Evolutionary conservation across 2,113 vertebrate species (phyloP).

Genomic region (Pantherophis guttatus): DNA sequence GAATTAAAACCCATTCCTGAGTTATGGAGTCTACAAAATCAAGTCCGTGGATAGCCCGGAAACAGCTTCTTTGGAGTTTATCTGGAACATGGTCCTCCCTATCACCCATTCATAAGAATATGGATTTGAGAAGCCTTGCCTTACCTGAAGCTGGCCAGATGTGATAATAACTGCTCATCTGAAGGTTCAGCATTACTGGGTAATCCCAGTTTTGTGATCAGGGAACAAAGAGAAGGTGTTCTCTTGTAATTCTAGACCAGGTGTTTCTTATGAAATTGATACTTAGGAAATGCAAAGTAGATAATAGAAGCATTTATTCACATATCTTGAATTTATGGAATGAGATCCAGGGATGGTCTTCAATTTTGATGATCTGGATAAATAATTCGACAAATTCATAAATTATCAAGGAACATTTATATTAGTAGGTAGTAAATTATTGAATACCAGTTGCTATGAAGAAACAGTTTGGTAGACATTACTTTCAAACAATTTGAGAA

Average conservation of each 20-base stretch:
- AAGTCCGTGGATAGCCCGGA: background rate
- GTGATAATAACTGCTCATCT: background rate
- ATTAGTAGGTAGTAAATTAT: background rate
- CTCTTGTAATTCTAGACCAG: background rate
- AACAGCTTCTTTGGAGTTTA: background rate
- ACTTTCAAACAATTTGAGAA: background rate
- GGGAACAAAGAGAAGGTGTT: background rate
- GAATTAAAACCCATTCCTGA: background rate
- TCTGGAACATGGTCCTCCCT: background rate
- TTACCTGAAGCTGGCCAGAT: background rate
- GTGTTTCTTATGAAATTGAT: background rate
- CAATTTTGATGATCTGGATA: background rate
- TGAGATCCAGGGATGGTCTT: background rate
- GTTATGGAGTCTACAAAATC: background rate
- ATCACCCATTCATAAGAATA: background rate
- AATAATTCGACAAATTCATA: background rate
- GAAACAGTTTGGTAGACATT: background rate
- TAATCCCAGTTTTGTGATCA: background rate
- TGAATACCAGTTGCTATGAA: background rate
- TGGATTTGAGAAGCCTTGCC: background rate
- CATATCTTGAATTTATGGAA: background rate
- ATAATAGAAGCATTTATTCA: background rate
- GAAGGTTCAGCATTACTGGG: background rate
- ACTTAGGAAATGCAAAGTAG: background rate
- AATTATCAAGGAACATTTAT: background rate